Evolutionary conservation across 2,113 vertebrate genomes (phyloP), one percentile per base, ranked within the genome.

Genomic region (Sinosuthora webbiana): DNA sequence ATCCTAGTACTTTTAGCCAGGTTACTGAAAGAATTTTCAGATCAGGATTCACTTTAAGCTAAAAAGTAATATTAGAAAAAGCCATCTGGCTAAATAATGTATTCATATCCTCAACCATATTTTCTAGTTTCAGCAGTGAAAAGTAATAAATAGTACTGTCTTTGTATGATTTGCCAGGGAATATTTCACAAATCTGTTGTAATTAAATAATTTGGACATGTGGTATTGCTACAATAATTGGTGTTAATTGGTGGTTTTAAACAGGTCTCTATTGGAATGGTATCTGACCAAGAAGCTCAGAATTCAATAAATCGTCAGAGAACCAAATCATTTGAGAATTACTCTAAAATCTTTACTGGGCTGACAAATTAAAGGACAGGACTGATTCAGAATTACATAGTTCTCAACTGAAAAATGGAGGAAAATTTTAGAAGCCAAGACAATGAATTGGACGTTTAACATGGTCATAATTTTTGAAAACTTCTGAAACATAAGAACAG

Each of bases 11-110:
- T 89, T 53, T 24, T 24, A 70, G 56, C 62, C 67, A 79, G 81
- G 67, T 94, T 94, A 67, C 7, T 94, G 22, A 59, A 95, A 96
- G 79, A 93, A 91, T 86, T 85, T 39, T 69, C 88, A 73, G 7
- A 75, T 93, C n/a, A 93, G 37, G 55, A 92, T 79, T 82, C 24
- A 80, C 95, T 93, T 89, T 65, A 96, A 79, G 5, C 56, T 69
- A 55, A 65, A 64, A 95, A 80, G 17, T 53, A 39, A 15, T 60
- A 71, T 28, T 50, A 39, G 57, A 78, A 95, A 71, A 75, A 71
- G 10, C 9, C 22, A 65, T 52, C 25, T 84, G 56, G 42, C 35
- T 87, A 80, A 94, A 83, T 92, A 91, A 85, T 39, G 50, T 75
- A 59, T 92, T 96, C 37, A 55, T 91, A 33, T 77, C 42, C 69